phyloP scores from a whole-genome alignment of 2,888 invertebrate species.

The Hirtodrosophila confusa region DNA sequence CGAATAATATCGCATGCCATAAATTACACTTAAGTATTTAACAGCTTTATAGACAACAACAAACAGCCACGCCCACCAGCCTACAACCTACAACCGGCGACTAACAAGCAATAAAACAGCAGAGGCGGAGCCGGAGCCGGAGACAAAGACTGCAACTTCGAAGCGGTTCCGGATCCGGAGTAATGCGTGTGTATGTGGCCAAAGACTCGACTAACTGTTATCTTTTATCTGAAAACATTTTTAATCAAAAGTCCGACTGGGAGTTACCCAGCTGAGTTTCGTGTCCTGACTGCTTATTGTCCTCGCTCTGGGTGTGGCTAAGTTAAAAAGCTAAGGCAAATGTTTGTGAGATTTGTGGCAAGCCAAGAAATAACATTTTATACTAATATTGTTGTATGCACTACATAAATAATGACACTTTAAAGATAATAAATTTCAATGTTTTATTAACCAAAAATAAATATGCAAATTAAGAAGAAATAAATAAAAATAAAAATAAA shows the following conservation, averaged over 20 bases:
- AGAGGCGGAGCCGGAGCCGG: constrained; percentile 6
- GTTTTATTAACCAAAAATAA: too few species aligned
- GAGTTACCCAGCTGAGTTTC: constrained; percentile 3
- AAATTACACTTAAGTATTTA: constrained; percentile 78
- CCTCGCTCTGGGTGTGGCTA: constrained; percentile 24
- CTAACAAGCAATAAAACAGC: constrained; percentile 51
- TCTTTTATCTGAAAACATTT: constrained; percentile 68
- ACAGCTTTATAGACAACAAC: constrained; percentile 71
- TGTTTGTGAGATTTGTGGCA: background rate
- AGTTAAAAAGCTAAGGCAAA: constrained; percentile 17
- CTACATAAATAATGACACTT: too few species aligned
- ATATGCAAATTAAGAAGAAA: too few species aligned
- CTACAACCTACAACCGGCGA: constrained; percentile 16
- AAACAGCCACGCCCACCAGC: constrained; percentile 52
- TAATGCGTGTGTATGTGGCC: constrained; percentile 1
- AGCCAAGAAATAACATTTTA: too few species aligned
- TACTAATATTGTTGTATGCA: too few species aligned
- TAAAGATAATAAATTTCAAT: too few species aligned
- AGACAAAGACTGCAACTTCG: constrained; percentile 16
- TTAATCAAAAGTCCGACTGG: constrained; percentile 63
- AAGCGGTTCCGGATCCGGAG: constrained; percentile 11
- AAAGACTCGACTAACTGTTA: constrained; percentile 40
- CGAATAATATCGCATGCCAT: constrained; percentile 77
- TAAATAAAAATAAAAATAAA: too few species aligned
- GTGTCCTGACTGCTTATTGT: background rate